phyloP scores from a whole-genome alignment of 2,113 vertebrate genomes.

The Cariama cristata region DNA sequence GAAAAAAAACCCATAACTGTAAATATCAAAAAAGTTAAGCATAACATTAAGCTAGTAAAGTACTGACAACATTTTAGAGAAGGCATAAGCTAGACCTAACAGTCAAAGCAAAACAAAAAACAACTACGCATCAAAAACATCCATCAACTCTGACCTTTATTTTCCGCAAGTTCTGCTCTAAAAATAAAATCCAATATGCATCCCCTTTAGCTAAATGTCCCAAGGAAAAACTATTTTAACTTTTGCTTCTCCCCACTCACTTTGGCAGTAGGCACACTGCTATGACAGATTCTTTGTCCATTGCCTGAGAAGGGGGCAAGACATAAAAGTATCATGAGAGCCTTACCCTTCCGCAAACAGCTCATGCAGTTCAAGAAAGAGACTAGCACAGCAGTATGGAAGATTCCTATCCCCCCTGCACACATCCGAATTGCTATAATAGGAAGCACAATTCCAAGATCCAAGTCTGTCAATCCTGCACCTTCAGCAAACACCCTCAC shows the following conservation, averaged over 20 bases:
- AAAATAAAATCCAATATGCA: not conserved
- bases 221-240: not conserved
- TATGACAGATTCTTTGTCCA: not conserved
- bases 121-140: not conserved
- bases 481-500: not conserved
- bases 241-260: not conserved
- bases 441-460: not conserved
- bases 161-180: slow-evolving; percentile 8
- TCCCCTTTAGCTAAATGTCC: not conserved
- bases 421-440: not conserved
- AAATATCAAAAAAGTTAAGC: not conserved
- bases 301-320: not conserved
- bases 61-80: not conserved
- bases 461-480: not conserved
- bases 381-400: not conserved
- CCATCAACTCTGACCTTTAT: slow-evolving; percentile 8
- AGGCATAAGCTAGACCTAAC: not conserved
- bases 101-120: not conserved
- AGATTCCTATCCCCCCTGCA: not conserved
- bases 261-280: not conserved
- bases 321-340: not conserved
- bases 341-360: not conserved
- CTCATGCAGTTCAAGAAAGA: not conserved
- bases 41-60: not conserved
- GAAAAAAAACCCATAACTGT: not conserved